A percentile compares a stretch with the other conserved stretches of the same genome.
phyloP scores from a whole-genome alignment of 2,797 vertebrate genomes.

The Columba guinea region DNA sequence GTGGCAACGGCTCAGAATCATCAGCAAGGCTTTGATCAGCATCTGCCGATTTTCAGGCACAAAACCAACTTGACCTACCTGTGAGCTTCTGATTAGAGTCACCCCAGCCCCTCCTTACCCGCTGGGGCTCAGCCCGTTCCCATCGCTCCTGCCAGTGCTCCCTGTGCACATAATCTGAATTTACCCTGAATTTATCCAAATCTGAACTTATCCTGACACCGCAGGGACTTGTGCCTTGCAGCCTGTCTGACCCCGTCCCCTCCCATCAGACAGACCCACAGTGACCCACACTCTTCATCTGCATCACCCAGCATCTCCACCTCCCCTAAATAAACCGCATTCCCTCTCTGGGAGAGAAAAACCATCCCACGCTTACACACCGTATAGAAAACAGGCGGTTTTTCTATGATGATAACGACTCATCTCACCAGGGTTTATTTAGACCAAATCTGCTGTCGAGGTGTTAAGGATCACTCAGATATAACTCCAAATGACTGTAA shows the following conservation, averaged over 20 bases:
- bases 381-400: accelerated
- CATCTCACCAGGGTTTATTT: background rate
- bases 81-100: accelerated
- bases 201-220: accelerated
- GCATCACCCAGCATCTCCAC: background rate
- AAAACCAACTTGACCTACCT: background rate
- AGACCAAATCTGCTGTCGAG: background rate
- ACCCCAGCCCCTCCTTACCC: background rate
- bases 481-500: accelerated
- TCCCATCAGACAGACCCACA: background rate
- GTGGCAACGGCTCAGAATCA: background rate
- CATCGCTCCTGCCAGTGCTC: background rate
- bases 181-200: too few relatives aligned
- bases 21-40: background rate
- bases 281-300: accelerated
- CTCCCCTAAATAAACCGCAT: accelerated
- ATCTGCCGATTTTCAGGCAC: background rate
- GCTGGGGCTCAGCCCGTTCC: background rate
- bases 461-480: background rate
- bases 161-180: accelerated
- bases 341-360: background rate
- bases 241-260: background rate
- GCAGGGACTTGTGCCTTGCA: background rate
- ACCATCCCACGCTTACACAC: accelerated
- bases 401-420: background rate